phyloP scores from a whole-genome alignment of 1,140 invertebrate genomes.

The Drosophila murphyi region DNA sequence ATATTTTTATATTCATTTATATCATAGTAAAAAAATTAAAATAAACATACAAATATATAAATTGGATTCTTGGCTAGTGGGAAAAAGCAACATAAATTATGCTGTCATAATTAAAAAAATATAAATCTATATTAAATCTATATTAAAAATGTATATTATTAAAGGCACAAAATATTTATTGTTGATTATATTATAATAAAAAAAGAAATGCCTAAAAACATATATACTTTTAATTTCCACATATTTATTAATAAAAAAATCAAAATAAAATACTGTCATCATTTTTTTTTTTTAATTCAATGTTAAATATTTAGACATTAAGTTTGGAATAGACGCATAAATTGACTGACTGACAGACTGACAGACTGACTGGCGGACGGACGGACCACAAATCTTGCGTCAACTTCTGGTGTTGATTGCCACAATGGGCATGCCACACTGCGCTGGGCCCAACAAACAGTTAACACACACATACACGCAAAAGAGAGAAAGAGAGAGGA shows the following conservation, averaged over 20 bases:
- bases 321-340: slow-evolving; percentile 52
- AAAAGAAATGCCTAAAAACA: no score
- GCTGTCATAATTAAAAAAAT: no score
- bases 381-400: slow-evolving; percentile 72
- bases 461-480: slow-evolving; percentile 1
- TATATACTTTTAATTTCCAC: no score
- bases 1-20: no score
- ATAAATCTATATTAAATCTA: no score
- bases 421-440: slow-evolving; percentile 65
- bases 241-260: slow-evolving; percentile 10
- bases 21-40: no score
- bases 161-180: no score
- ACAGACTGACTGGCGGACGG: slow-evolving; percentile 45
- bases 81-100: no score
- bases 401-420: slow-evolving; percentile 78
- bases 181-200: background rate
- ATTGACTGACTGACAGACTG: slow-evolving; percentile 15
- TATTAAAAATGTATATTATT: no score
- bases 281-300: slow-evolving; percentile 60
- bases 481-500: slow-evolving; percentile 9
- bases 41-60: no score
- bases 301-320: slow-evolving; percentile 64
- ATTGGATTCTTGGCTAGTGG: no score
- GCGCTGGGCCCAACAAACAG: slow-evolving; percentile 32
- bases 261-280: slow-evolving; percentile 52